Conservation (phyloP, 2,888 invertebrate species). For the Encarsia formosa region DNA sequence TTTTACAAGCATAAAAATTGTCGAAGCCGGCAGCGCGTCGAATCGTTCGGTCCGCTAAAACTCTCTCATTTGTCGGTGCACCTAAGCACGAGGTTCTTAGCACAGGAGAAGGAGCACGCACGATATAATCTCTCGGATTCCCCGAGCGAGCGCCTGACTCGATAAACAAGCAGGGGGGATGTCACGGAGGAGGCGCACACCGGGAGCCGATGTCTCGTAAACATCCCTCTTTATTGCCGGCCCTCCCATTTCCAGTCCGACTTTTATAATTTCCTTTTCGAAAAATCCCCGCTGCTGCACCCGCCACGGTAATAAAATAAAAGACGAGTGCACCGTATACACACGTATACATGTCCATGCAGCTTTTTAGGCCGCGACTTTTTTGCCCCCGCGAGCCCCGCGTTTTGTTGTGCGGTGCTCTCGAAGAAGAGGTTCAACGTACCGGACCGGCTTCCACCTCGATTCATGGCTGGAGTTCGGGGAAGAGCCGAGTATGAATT, state of each 20-base stretch:
- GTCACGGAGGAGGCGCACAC: conserved; percentile 38
- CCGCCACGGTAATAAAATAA: too few species aligned
- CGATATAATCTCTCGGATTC: conserved; percentile 37
- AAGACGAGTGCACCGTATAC: too few species aligned
- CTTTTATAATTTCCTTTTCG: conserved; percentile 47
- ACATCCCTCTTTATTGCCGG: conserved; percentile 48
- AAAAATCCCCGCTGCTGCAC: conserved; percentile 32
- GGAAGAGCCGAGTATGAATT: too few species aligned
- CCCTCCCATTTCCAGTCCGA: conserved; percentile 46
- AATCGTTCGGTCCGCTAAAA: too few species aligned
- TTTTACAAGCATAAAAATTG: background rate
- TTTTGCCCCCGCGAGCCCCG: background rate
- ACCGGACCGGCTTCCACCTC: too few species aligned
- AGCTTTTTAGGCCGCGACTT: conserved; percentile 1
- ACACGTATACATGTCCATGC: too few species aligned
- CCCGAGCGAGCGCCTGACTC: conserved; percentile 31
- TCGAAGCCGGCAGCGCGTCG: too few species aligned
- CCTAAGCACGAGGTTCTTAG: too few species aligned
- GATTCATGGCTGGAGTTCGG: too few species aligned
- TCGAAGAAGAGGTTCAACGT: too few species aligned
- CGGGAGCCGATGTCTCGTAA: conserved; percentile 47
- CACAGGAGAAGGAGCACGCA: background rate
- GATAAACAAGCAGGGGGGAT: conserved; percentile 43
- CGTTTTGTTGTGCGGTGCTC: too few species aligned
- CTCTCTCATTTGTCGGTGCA: too few species aligned